Evolutionary conservation across 1,140 invertebrate genomes (phyloP).

Genomic region (Grapholita molesta): DNA sequence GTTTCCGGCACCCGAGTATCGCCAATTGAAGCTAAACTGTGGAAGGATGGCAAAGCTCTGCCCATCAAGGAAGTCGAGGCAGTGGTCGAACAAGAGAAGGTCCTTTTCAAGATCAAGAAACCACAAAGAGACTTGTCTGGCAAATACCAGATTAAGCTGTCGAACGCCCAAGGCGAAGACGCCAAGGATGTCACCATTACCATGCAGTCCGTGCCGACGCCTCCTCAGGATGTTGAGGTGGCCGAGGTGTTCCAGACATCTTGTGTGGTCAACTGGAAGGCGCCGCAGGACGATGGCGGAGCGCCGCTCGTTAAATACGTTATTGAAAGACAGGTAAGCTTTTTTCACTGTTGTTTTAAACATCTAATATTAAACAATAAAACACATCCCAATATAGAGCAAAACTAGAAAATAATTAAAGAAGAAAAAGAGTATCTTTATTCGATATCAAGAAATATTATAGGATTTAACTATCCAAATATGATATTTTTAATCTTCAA

Average conservation of each 20-base stretch:
- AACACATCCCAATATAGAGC: too few relatives aligned
- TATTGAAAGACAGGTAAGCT: slow-evolving; percentile 93
- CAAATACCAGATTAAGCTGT: slow-evolving; percentile 91
- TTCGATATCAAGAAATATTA: too few relatives aligned
- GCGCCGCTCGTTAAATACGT: slow-evolving; percentile 93
- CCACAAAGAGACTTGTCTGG: slow-evolving; percentile 89
- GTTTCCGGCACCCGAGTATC: slow-evolving; percentile 92
- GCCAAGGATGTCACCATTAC: slow-evolving; percentile 89
- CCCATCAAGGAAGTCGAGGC: slow-evolving; percentile 93
- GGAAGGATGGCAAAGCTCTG: slow-evolving; percentile 92
- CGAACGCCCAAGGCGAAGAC: slow-evolving; percentile 93
- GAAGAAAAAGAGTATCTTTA: too few relatives aligned
- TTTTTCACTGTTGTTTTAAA: not conserved
- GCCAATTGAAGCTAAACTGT: slow-evolving; percentile 91
- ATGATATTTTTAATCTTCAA: too few relatives aligned
- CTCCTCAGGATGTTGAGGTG: slow-evolving; percentile 94
- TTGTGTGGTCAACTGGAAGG: slow-evolving; percentile 95
- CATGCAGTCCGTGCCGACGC: slow-evolving; percentile 92
- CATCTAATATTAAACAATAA: not conserved
- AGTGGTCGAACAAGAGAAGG: slow-evolving; percentile 92
- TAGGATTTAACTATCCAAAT: too few relatives aligned
- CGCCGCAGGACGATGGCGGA: slow-evolving; percentile 96
- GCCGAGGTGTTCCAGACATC: slow-evolving; percentile 94
- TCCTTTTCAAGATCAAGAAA: slow-evolving; percentile 94
- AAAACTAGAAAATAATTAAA: too few relatives aligned